Percentiles rank a stretch among this genome's conserved stretches.
These are phyloP conservation scores for Eptatretus atami DNA, from an alignment of 2,797 vertebrate genomes.

Conservation along the genomic window DNA sequence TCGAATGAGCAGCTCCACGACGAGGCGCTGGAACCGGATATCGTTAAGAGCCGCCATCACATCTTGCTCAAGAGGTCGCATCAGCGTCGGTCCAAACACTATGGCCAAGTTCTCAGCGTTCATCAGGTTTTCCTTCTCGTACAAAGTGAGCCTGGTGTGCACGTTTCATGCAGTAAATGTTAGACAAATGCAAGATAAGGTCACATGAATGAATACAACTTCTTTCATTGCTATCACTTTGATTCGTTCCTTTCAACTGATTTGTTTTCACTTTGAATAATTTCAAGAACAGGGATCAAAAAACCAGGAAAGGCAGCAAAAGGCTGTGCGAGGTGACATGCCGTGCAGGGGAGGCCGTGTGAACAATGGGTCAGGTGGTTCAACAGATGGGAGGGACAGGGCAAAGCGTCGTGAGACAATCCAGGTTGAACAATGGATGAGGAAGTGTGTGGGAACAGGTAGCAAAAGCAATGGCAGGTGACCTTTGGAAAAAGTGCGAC, in stretches of 20 bases:
- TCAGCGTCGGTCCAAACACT: constrained; percentile 75
- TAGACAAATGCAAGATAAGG: not conserved
- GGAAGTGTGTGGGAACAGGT: too few species aligned
- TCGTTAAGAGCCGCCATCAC: constrained; percentile 72
- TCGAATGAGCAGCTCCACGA: constrained; percentile 93
- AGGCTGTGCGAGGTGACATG: too few species aligned
- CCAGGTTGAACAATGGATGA: too few species aligned
- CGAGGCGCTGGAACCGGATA: constrained; percentile 87
- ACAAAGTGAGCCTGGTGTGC: constrained; percentile 42
- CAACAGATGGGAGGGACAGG: too few species aligned
- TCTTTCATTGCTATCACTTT: not conserved
- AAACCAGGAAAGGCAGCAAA: too few species aligned
- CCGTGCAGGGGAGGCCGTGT: too few species aligned
- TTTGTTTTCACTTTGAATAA: not conserved
- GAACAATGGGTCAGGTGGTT: too few species aligned
- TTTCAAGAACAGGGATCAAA: too few species aligned
- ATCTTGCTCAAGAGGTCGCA: constrained; percentile 58
- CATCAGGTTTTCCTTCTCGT: constrained; percentile 87
- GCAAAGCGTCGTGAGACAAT: too few species aligned
- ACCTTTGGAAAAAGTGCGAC: too few species aligned
- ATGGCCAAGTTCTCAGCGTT: constrained; percentile 89
- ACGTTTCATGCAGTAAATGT: not conserved
- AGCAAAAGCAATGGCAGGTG: too few species aligned
- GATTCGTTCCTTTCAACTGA: not conserved
- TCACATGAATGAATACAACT: not conserved